phyloP scores from a whole-genome alignment of 2,797 vertebrate species.

The Sciurus carolinensis region DNA sequence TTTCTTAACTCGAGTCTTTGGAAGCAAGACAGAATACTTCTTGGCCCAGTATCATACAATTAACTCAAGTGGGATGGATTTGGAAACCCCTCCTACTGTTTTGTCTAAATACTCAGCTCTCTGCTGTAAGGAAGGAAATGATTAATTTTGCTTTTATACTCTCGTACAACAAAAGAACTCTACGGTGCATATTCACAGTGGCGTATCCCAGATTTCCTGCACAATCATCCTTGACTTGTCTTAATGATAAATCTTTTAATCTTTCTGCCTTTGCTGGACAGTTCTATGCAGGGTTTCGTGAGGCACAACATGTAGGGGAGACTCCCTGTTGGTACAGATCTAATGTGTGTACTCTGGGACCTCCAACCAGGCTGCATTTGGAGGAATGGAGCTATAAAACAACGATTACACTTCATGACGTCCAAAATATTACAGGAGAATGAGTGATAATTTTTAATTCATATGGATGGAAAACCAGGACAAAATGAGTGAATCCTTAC shows the following conservation, averaged over 20 bases:
- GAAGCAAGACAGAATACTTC: constrained; percentile 42
- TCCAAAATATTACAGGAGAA: constrained; percentile 13
- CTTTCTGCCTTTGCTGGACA: not conserved
- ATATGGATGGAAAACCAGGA: not conserved
- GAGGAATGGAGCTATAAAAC: not conserved
- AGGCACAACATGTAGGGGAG: not conserved
- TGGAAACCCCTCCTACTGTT: constrained; percentile 35
- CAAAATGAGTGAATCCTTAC: not conserved
- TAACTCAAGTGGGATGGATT: constrained; percentile 22
- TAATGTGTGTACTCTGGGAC: not conserved
- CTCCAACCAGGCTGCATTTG: not conserved
- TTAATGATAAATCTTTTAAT: not conserved
- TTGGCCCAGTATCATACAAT: constrained; percentile 22
- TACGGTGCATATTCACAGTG: not conserved
- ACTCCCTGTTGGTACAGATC: not conserved
- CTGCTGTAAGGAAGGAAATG: constrained; percentile 22
- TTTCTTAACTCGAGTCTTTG: constrained; percentile 15
- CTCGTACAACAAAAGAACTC: not conserved
- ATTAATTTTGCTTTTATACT: not conserved
- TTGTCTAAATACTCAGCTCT: constrained; percentile 4
- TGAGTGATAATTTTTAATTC: not conserved
- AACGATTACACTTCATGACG: not conserved
- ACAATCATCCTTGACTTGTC: not conserved
- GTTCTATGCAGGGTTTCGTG: not conserved
- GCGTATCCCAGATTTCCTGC: not conserved